Evolutionary conservation across 2,888 invertebrate species (phyloP), one percentile per base, ranked within the genome.

Genomic region (Zeuzera pyrina): DNA sequence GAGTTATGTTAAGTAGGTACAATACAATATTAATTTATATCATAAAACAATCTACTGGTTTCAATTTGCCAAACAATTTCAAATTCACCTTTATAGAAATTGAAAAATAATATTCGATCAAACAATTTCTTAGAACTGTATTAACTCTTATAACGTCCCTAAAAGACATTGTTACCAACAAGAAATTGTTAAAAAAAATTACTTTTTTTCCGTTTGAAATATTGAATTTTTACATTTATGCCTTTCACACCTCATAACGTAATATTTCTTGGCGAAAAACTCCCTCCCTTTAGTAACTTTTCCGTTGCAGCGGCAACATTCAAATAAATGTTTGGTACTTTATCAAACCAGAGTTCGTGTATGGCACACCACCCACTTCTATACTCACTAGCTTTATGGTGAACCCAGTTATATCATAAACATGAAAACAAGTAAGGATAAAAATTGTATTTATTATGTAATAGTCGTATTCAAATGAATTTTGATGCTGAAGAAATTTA

Each of bases 151-250:
- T 35, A 44, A 36, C 47, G 43, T 50, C 43, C 51, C 45, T 57
- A 32, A 67, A 68, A 62, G 70, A 61, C 57, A 60, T 56, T 66
- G 64, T 63, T 56, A 60, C 53, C 52, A 56, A 51, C 59, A 57
- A 51, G 55, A 65, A 73, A 74, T 71, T 66, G 67, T 56, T 58
- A 60, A n/a, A 64, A 67, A 77, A 72, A 69, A 62, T 67, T 47
- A 60, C 64, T 66, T 61, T 34, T 65, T 69, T 59, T 51, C 51
- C 58, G 47, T 59, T 56, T 70, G 70, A 76, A 78, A 79, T 78
- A 79, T 83, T 78, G 77, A 79, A 76, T 78, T 77, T 79, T 79
- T 79, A 81, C 79, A 79, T 81, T 79, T 77, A 81, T 81, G 74
- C 69, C 65, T 74, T 81, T 81, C 65, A 81, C 83, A 81, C 79